Percentiles rank a stretch among this genome's conserved stretches.
phyloP scores from a whole-genome alignment of 2,113 vertebrate species.

The Thamnophis sirtalis region DNA sequence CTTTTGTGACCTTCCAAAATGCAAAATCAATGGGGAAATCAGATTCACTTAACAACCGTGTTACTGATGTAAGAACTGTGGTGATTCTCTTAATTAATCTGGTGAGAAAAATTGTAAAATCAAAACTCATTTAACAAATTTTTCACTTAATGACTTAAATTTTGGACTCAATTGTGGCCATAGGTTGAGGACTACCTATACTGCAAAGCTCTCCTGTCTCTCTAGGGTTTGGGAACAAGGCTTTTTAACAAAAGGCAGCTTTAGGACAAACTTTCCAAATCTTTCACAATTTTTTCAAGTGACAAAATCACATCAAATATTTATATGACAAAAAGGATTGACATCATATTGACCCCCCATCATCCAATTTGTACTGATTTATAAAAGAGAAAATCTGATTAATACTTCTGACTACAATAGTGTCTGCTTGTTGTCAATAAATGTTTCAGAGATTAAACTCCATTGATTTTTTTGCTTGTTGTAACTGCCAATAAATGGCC shows the following conservation, averaged over 20 bases:
- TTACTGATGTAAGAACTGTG: too few species aligned
- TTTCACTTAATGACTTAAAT: too few species aligned
- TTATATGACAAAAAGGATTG: background rate
- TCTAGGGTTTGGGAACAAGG: background rate
- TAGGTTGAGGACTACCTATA: too few species aligned
- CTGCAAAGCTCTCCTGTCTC: background rate
- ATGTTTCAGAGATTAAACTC: background rate
- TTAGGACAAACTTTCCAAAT: background rate
- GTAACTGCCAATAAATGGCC: background rate
- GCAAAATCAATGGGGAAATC: too few species aligned
- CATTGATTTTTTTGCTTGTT: background rate
- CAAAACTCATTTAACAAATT: too few species aligned
- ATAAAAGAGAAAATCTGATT: background rate
- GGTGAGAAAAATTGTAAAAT: too few species aligned
- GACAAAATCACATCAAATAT: background rate
- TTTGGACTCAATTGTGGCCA: too few species aligned
- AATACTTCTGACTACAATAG: background rate
- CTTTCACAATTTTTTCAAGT: background rate
- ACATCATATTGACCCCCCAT: background rate
- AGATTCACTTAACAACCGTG: too few species aligned
- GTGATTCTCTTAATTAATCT: too few species aligned
- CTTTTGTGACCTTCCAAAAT: too few species aligned
- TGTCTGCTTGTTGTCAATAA: background rate
- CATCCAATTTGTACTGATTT: background rate
- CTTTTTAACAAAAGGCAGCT: background rate